phyloP scores from a whole-genome alignment of 2,113 vertebrate genomes.

The Anguilla japonica region DNA sequence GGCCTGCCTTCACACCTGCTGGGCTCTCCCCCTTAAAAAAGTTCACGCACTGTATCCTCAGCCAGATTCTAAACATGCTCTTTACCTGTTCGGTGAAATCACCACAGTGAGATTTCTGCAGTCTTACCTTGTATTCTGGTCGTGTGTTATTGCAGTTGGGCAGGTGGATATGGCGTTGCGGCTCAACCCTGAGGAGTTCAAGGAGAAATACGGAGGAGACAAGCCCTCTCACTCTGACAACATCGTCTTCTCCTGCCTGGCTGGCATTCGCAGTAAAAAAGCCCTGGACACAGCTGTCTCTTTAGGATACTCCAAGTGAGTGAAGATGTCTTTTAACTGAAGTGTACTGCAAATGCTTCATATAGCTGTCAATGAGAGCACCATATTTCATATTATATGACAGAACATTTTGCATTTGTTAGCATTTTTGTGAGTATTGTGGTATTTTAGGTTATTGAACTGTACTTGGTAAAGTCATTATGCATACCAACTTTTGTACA shows the following conservation, averaged over 20 bases:
- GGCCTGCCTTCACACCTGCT: too few relatives aligned
- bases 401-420: not conserved
- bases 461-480: too few relatives aligned
- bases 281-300: conserved; percentile 73
- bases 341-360: too few relatives aligned
- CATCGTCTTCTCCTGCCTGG: conserved; percentile 85
- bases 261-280: conserved; percentile 81
- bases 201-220: conserved; percentile 75
- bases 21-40: too few relatives aligned
- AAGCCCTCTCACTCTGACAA: conserved; percentile 78
- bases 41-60: not conserved
- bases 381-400: not conserved
- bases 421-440: too few relatives aligned
- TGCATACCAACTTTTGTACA: too few relatives aligned
- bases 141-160: conserved; percentile 68
- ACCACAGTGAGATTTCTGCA: not conserved
- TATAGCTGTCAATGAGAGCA: not conserved
- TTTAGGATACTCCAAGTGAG: conserved; percentile 85
- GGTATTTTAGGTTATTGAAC: too few relatives aligned
- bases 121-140: not conserved
- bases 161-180: conserved; percentile 81
- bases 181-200: conserved; percentile 76
- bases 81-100: not conserved
- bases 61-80: not conserved
- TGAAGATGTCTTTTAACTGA: not conserved